Percentiles rank a stretch among this genome's conserved stretches.
phyloP scores from a whole-genome alignment of 1,140 invertebrate genomes.

The Hestina assimilis region DNA sequence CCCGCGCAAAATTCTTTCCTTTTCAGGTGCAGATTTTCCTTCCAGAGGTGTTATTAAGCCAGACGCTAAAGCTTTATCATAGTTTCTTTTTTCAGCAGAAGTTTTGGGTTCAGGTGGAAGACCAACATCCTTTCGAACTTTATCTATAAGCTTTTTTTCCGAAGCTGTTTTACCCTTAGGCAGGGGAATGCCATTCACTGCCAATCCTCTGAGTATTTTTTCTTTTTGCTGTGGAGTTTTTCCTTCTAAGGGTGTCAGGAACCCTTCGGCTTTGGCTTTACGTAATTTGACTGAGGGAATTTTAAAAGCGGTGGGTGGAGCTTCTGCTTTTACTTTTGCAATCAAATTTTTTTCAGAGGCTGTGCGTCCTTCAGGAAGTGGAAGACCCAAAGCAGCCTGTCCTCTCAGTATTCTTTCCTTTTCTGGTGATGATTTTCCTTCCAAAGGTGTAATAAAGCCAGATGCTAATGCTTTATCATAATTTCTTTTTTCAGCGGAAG shows the following conservation, averaged over 20 bases:
- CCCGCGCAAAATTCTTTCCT: constrained; percentile 27
- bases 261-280: constrained; percentile 36
- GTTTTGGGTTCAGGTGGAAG: constrained; percentile 30
- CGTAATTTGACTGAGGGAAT: constrained; percentile 15
- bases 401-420: constrained; percentile 24
- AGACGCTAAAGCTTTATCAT: constrained; percentile 22
- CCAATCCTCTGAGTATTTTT: constrained; percentile 39
- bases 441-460: constrained; percentile 27
- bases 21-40: constrained; percentile 31
- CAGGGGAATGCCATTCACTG: constrained; percentile 35
- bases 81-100: constrained; percentile 23
- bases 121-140: constrained; percentile 26
- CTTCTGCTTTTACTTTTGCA: constrained; percentile 1
- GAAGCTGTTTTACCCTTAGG: constrained; percentile 31
- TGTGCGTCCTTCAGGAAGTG: constrained; percentile 29
- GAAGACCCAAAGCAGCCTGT: constrained; percentile 18
- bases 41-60: constrained; percentile 33
- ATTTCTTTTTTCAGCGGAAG: constrained; percentile 29
- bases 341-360: constrained; percentile 31
- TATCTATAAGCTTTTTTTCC: constrained; percentile 34
- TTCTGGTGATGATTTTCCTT: constrained; percentile 27
- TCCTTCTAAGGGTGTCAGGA: constrained; percentile 43
- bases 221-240: constrained; percentile 43
- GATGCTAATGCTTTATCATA: constrained; percentile 29
- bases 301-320: neutral